phyloP scores from a whole-genome alignment of 1,140 invertebrate genomes.

The Phenacoccus solenopsis region DNA sequence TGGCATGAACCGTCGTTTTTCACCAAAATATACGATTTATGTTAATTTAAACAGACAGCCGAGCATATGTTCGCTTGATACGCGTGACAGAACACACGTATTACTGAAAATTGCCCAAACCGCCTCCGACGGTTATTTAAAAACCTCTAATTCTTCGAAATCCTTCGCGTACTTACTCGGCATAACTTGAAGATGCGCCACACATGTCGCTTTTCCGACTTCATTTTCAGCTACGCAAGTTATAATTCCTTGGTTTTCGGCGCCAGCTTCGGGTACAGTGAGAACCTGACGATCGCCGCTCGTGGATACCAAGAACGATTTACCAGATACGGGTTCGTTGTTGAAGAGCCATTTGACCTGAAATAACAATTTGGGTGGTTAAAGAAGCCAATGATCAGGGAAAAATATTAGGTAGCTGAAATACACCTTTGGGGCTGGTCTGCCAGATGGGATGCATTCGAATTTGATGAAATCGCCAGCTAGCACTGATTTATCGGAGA shows the following conservation, averaged over 20 bases:
- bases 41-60: no score
- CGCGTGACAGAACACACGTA: no score
- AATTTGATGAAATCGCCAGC: conserved; percentile 49
- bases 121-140: no score
- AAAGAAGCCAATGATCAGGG: not conserved
- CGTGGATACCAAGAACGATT: conserved; percentile 52
- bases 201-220: conserved; percentile 52
- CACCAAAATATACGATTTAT: no score
- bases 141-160: no score
- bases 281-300: conserved; percentile 57
- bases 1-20: no score
- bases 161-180: not conserved
- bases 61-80: no score
- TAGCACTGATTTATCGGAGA: conserved; percentile 40
- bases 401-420: not conserved
- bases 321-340: conserved; percentile 51
- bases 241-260: conserved; percentile 49
- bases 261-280: conserved; percentile 41
- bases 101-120: no score
- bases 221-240: conserved; percentile 62
- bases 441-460: conserved; percentile 54
- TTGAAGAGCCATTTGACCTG: conserved; percentile 62
- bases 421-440: conserved; percentile 55
- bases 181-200: conserved; percentile 37
- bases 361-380: not conserved